A percentile compares a stretch with the other conserved stretches of the same genome.
Evolutionary conservation across 2,888 invertebrate genomes (phyloP).

Genomic region (Cataglyphis rosenhaueri): DNA sequence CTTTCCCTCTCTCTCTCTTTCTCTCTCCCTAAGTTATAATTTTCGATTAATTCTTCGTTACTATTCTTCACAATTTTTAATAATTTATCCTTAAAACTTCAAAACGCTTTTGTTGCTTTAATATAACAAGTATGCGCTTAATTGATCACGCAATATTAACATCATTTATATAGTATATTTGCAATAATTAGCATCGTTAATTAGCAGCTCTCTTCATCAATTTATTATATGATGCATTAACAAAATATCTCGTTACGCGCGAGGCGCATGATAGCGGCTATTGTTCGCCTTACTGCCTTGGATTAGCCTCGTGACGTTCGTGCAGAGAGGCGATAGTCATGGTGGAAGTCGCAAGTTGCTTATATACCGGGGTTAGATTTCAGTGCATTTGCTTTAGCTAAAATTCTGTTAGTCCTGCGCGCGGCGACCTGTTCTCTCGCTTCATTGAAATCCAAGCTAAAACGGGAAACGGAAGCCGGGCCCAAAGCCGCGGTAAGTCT

Average conservation of each 20-base stretch:
- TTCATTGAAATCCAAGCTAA: constrained; percentile 47
- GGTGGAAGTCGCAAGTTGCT: constrained; percentile 31
- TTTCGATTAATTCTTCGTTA: neutral
- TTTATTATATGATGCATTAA: constrained; percentile 25
- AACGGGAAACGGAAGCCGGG: constrained; percentile 19
- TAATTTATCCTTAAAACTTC: neutral
- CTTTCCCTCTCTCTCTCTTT: neutral
- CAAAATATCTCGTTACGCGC: constrained; percentile 23
- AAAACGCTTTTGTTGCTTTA: neutral
- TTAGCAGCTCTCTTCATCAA: constrained; percentile 18
- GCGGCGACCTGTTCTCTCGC: neutral
- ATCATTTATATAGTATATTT: neutral
- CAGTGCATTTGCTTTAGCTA: constrained; percentile 50
- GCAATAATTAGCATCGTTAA: constrained; percentile 33
- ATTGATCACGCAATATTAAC: constrained; percentile 3
- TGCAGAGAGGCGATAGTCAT: constrained; percentile 29
- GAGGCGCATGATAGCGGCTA: constrained; percentile 22
- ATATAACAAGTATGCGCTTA: neutral
- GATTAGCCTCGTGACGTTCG: constrained; percentile 36
- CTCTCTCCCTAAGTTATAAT: neutral
- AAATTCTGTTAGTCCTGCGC: constrained; percentile 38
- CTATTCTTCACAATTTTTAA: neutral
- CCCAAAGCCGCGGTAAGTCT: constrained; percentile 4
- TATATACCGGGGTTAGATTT: constrained; percentile 34
- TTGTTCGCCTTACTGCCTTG: constrained; percentile 39